These are phyloP conservation scores for Pammene fasciana DNA, from an alignment of 2,888 invertebrate species.

Conservation along the genomic window DNA sequence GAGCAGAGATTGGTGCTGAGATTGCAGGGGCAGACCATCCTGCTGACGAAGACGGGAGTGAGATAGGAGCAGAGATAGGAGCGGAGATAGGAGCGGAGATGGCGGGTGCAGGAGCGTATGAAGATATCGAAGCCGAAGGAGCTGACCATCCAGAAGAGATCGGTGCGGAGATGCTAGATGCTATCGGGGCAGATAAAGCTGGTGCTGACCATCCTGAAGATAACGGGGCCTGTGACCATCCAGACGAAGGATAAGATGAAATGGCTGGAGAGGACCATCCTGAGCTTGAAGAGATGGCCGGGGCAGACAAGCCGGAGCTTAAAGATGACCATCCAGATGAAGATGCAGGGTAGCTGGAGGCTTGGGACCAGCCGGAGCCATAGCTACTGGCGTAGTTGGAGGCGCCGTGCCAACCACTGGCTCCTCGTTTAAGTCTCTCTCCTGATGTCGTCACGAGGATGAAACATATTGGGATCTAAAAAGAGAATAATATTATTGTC, in stretches of 20 bases:
- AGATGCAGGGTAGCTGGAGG: neutral
- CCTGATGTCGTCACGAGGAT: slow-evolving; percentile 26
- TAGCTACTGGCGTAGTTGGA: slow-evolving; percentile 39
- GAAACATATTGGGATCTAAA: slow-evolving; percentile 31
- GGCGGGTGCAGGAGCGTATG: neutral
- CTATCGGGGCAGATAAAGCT: slow-evolving; percentile 15
- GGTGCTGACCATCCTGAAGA: neutral
- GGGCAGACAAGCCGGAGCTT: neutral
- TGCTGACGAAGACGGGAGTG: too few species aligned
- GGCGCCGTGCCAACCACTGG: slow-evolving; percentile 34
- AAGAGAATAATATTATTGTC: neutral
- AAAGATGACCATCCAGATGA: neutral
- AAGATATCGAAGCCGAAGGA: neutral
- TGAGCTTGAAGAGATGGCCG: slow-evolving; percentile 4
- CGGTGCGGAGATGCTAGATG: neutral
- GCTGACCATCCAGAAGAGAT: neutral
- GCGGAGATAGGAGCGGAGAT: neutral
- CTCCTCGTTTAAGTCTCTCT: slow-evolving; percentile 28
- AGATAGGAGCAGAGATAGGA: neutral
- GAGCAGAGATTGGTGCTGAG: slow-evolving; percentile 1
- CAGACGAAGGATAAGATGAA: neutral
- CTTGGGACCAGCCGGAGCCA: neutral
- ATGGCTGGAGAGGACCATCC: slow-evolving; percentile 3
- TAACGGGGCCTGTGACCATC: neutral
- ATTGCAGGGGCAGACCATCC: slow-evolving; percentile 14